phyloP scores from a whole-genome alignment of 2,797 vertebrate genomes.

The Channa striata region DNA sequence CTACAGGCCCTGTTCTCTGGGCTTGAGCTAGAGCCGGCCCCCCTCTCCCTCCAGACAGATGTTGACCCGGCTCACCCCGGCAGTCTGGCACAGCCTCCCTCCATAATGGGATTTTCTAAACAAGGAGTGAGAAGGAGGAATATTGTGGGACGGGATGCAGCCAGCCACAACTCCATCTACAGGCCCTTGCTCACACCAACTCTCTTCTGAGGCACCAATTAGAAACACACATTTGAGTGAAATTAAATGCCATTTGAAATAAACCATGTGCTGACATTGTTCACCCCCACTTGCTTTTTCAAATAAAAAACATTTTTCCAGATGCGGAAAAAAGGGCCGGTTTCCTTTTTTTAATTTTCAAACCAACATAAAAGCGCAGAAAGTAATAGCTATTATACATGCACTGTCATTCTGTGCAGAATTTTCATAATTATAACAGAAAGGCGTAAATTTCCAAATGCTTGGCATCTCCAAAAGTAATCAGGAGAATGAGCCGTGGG shows the following conservation, averaged over 20 bases:
- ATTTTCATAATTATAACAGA: constrained; percentile 96
- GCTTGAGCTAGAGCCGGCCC: constrained; percentile 41
- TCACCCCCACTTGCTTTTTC: constrained; percentile 64
- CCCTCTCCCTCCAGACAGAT: constrained; percentile 79
- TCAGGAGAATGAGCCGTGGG: constrained; percentile 96
- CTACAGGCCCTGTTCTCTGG: constrained; percentile 61
- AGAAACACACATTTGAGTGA: constrained; percentile 60
- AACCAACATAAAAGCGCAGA: constrained; percentile 50
- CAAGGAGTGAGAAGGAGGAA: constrained; percentile 76
- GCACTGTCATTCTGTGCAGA: constrained; percentile 87
- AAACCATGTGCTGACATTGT: constrained; percentile 71
- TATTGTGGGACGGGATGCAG: constrained; percentile 63
- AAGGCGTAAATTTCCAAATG: constrained; percentile 95
- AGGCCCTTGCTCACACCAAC: constrained; percentile 52
- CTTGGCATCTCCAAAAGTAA: constrained; percentile 96
- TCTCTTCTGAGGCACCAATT: constrained; percentile 67
- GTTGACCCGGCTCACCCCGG: constrained; percentile 81
- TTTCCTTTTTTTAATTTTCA: constrained; percentile 23
- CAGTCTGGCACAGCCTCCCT: constrained; percentile 79
- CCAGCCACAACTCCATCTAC: constrained; percentile 75
- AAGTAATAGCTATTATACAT: constrained; percentile 86
- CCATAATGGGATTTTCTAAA: constrained; percentile 84
- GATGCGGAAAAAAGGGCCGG: constrained; percentile 22
- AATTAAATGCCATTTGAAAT: constrained; percentile 76
- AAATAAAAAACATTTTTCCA: constrained; percentile 68